These are phyloP conservation scores for Uromys caudimaculatus DNA, from an alignment of 2,797 vertebrate species.

Conservation along the genomic window DNA sequence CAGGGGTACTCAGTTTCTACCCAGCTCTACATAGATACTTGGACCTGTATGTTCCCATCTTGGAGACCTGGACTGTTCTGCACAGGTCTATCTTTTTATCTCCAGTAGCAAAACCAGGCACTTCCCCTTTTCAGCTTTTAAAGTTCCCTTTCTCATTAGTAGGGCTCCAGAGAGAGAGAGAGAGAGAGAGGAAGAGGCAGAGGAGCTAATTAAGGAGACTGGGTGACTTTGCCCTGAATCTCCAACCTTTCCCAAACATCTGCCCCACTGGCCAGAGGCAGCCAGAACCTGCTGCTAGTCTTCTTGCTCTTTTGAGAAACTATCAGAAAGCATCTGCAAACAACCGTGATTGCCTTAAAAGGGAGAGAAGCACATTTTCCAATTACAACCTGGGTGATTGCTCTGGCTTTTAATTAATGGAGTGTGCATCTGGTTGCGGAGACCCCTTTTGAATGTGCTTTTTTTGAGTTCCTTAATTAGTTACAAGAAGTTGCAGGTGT, in stretches of 20 bases:
- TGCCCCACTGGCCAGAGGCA: conserved; percentile 27
- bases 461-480: conserved; percentile 85
- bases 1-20: neutral
- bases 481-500: conserved; percentile 87
- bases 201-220: conserved; percentile 62
- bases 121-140: neutral
- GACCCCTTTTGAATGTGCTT: conserved; percentile 80
- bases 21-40: neutral
- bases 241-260: conserved; percentile 68
- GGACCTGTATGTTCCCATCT: neutral
- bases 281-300: conserved; percentile 56
- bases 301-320: conserved; percentile 62
- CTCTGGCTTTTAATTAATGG: conserved; percentile 75
- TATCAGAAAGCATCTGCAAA: conserved; percentile 75
- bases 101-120: neutral
- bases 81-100: neutral
- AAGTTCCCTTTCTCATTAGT: conserved; percentile 62
- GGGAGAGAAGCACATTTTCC: conserved; percentile 71
- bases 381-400: conserved; percentile 66
- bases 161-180: neutral
- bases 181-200: conserved; percentile 12
- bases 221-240: conserved; percentile 20
- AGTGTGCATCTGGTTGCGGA: conserved; percentile 77
- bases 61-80: neutral
- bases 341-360: conserved; percentile 69